Evolutionary conservation across 2,113 vertebrate species (phyloP).

Genomic region (Brachirus orientalis): DNA sequence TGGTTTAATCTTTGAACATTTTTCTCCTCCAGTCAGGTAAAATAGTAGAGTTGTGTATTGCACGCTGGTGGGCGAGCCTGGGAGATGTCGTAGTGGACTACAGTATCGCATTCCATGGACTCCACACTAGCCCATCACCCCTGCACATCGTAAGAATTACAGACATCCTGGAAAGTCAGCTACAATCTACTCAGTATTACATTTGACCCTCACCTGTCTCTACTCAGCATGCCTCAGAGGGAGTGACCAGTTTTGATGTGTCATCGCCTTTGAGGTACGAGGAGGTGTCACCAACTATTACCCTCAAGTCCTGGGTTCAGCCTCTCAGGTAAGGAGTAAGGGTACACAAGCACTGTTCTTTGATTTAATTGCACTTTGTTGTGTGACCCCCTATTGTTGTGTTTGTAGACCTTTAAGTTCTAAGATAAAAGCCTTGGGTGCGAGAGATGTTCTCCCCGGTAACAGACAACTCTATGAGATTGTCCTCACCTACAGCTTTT

Average conservation of each 20-base stretch:
- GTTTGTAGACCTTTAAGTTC: constrained; percentile 88
- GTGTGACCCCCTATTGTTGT: constrained; percentile 1
- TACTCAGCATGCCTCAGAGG: constrained; percentile 92
- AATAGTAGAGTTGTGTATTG: constrained; percentile 94
- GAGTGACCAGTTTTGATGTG: constrained; percentile 92
- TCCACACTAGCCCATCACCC: constrained; percentile 87
- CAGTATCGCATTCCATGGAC: constrained; percentile 92
- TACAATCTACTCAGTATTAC: not conserved
- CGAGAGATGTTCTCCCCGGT: constrained; percentile 92
- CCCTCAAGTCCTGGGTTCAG: constrained; percentile 97
- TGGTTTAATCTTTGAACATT: not conserved
- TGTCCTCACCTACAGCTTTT: constrained; percentile 93
- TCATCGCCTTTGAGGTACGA: constrained; percentile 91
- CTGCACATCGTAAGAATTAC: constrained; percentile 90
- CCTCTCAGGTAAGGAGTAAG: constrained; percentile 86
- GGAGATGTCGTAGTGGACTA: constrained; percentile 95
- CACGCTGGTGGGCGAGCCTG: constrained; percentile 98
- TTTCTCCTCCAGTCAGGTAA: constrained; percentile 85
- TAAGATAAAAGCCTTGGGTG: constrained; percentile 93
- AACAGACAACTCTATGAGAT: constrained; percentile 97
- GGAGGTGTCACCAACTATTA: constrained; percentile 93
- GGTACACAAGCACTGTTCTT: not conserved
- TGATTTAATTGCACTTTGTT: not conserved
- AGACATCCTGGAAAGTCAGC: not conserved
- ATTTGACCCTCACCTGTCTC: constrained; percentile 20